Evolutionary conservation across 2,888 invertebrate species (phyloP), one percentile per base, ranked within the genome.

Genomic region (Dorcus hopei): DNA sequence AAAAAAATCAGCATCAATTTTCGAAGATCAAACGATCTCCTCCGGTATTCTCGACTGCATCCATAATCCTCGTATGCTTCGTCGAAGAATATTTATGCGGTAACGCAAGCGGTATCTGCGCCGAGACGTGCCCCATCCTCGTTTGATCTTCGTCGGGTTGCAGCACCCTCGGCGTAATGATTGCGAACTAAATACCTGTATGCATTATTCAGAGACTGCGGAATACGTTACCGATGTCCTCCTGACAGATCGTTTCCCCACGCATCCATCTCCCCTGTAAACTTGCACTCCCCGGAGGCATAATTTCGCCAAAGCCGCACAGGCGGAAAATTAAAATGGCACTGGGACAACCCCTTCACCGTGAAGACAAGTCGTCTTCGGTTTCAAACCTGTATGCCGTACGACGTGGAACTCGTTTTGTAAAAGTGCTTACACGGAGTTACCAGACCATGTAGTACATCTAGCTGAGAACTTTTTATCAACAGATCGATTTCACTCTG

Each of bases 321-420:
- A 66, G 59, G 68, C 68, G 70, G 70, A 70, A 71, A 71, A 71
- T 71, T 71, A 71, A 70, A 71, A 70, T 68, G 66, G 66, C 65
- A 67, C 61, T 33, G 54, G 62, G 56, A 62, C 54, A 61, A 61
- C 57, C 60, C 60, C 60, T 56, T 57, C 41, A 50, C 52, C 52
- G 23, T 57, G 55, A 40, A 47, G 38, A 45, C 50, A 42, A 47
- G 60, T 48, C 26, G 26, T 33, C 60, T 58, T 58, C 54, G 56
- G 56, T 59, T 59, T 58, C 49, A 43, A 56, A 58, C 55, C 51
- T 50, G 48, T 56, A 58, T 56, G 59, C 56, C 26, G 26, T 33
- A 33, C 26, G 26, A 33, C 26, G 26, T 33, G 26, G 26, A 33
- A 33, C 26, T 33, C 26, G 26, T 33, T 33, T 33, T 33, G 26